These are phyloP conservation scores for Halocynthia roretzi DNA, from an alignment of 23 tunicate species.

Conservation along the genomic window DNA sequence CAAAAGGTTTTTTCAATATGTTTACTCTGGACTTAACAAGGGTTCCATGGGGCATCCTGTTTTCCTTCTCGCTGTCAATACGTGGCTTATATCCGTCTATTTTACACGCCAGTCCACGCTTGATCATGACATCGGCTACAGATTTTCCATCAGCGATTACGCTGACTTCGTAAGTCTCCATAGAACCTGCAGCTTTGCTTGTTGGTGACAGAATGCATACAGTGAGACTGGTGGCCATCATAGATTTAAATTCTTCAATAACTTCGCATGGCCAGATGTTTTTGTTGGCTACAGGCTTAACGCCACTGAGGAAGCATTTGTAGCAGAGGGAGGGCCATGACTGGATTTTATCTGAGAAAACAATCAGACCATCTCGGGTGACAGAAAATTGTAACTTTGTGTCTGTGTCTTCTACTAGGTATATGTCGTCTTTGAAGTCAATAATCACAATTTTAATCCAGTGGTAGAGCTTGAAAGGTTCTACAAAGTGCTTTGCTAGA, in stretches of 20 bases:
- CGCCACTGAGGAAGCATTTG: constrained; percentile 35
- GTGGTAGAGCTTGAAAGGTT: neutral
- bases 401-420: constrained; percentile 1
- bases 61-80: constrained; percentile 14
- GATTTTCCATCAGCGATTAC: neutral
- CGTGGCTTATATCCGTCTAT: neutral
- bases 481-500: neutral
- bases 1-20: neutral
- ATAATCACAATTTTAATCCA: neutral
- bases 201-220: neutral
- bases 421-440: neutral
- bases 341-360: constrained; percentile 28
- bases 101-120: neutral
- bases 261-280: neutral
- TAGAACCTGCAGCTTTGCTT: neutral
- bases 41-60: constrained; percentile 1
- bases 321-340: constrained; percentile 59
- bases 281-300: constrained; percentile 1
- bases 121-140: constrained; percentile 5
- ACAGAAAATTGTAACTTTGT: constrained; percentile 31
- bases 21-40: neutral
- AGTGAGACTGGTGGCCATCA: constrained; percentile 1
- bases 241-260: constrained; percentile 2
- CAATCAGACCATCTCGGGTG: constrained; percentile 38
- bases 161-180: neutral